phyloP scores from a whole-genome alignment of 1,140 invertebrate species.

The Ips nitidus region DNA sequence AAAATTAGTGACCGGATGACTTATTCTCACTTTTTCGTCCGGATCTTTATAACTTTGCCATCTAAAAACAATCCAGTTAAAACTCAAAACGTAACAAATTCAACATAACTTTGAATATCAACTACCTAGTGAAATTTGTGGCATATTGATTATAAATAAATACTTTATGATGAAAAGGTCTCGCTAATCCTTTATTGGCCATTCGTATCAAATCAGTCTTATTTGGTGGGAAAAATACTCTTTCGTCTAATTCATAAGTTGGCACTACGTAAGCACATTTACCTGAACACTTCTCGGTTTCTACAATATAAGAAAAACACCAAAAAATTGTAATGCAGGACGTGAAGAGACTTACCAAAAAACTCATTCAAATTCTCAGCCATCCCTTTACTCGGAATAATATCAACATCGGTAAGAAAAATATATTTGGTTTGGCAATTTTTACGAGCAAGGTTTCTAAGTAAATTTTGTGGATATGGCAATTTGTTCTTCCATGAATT shows the following conservation, averaged over 20 bases:
- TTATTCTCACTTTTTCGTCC: conserved; percentile 66
- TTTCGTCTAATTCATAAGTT: conserved; percentile 82
- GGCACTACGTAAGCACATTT: conserved; percentile 89
- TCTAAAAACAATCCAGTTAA: conserved; percentile 47
- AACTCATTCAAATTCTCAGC: conserved; percentile 70
- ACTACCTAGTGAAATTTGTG: conserved; percentile 87
- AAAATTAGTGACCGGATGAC: conserved; percentile 83
- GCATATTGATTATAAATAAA: conserved; percentile 92
- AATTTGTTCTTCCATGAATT: conserved; percentile 67
- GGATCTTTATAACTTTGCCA: conserved; percentile 60
- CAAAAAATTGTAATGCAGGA: background rate
- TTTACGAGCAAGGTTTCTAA: conserved; percentile 80
- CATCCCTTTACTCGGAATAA: conserved; percentile 73
- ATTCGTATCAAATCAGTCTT: conserved; percentile 76
- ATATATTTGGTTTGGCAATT: conserved; percentile 79
- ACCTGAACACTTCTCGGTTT: conserved; percentile 45
- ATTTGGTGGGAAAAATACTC: conserved; percentile 74
- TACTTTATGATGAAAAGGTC: conserved; percentile 90
- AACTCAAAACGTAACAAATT: no score
- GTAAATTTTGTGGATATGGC: conserved; percentile 83
- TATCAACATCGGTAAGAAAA: conserved; percentile 83
- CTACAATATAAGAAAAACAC: no score
- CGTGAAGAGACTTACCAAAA: conserved; percentile 50
- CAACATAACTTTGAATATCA: no score
- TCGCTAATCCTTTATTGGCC: conserved; percentile 72